These are phyloP conservation scores for Probosciger aterrimus DNA, from an alignment of 2,113 vertebrate species.

Conservation along the genomic window DNA sequence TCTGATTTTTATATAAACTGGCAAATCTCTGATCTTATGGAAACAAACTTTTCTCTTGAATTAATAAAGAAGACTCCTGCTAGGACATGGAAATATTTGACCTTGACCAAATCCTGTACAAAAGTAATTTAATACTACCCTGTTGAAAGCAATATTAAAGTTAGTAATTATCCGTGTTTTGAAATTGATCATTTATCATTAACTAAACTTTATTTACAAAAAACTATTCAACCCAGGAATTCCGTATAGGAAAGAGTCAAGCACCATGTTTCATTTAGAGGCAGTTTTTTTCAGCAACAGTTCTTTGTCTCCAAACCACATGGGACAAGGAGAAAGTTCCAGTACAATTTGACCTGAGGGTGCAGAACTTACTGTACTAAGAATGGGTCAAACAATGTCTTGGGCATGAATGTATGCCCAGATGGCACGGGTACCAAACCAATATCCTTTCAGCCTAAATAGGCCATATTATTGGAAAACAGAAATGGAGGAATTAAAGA, in stretches of 20 bases:
- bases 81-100: not conserved
- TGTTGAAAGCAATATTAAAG: not conserved
- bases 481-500: not conserved
- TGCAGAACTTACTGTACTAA: not conserved
- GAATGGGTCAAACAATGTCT: not conserved
- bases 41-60: not conserved
- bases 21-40: not conserved
- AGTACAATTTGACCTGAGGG: not conserved
- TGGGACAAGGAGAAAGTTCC: not conserved
- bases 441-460: not conserved
- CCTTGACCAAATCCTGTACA: not conserved
- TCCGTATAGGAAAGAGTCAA: not conserved
- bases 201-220: not conserved
- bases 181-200: not conserved
- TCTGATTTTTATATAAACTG: not conserved
- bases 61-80: not conserved
- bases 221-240: not conserved
- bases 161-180: not conserved
- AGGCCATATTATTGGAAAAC: not conserved
- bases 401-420: not conserved
- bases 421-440: not conserved
- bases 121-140: not conserved
- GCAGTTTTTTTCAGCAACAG: not conserved
- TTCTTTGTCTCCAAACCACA: not conserved
- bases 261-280: not conserved